phyloP scores from a whole-genome alignment of 2,888 invertebrate species.

The Euplagia quadripunctaria region DNA sequence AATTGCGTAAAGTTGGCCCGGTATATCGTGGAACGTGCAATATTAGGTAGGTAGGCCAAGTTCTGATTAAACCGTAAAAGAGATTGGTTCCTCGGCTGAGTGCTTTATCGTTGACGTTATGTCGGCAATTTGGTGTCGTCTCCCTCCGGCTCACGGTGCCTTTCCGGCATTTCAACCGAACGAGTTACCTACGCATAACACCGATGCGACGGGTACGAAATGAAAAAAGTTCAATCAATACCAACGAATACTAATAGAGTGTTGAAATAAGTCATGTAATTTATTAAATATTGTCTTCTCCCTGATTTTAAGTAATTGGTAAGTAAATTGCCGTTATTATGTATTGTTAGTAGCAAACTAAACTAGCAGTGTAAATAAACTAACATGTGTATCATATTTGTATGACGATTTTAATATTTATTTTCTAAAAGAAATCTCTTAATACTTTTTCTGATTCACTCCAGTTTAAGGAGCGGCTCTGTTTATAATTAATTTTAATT shows the following conservation, averaged over 20 bases:
- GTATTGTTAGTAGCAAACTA: neutral
- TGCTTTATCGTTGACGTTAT: constrained; percentile 82
- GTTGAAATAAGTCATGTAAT: constrained; percentile 22
- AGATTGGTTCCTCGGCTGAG: constrained; percentile 82
- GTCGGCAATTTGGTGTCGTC: constrained; percentile 77
- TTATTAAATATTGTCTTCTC: constrained; percentile 23
- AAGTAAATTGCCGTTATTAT: neutral
- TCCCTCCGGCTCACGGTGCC: constrained; percentile 47
- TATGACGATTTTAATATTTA: no score
- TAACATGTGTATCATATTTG: neutral
- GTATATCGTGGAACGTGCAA: constrained; percentile 58
- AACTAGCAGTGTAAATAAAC: neutral
- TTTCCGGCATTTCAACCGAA: constrained; percentile 54
- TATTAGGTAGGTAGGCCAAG: constrained; percentile 72
- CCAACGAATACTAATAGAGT: constrained; percentile 40
- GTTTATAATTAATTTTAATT: no score
- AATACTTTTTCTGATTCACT: no score
- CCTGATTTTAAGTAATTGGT: constrained; percentile 10
- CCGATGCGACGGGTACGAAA: constrained; percentile 41
- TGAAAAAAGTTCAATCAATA: constrained; percentile 53
- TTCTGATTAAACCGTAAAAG: constrained; percentile 85
- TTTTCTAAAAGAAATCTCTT: no score
- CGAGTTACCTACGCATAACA: constrained; percentile 52
- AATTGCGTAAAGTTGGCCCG: constrained; percentile 66
- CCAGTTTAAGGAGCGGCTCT: no score